Evolutionary conservation across 1,140 invertebrate genomes (phyloP).

Genomic region (Lucilia cuprina): DNA sequence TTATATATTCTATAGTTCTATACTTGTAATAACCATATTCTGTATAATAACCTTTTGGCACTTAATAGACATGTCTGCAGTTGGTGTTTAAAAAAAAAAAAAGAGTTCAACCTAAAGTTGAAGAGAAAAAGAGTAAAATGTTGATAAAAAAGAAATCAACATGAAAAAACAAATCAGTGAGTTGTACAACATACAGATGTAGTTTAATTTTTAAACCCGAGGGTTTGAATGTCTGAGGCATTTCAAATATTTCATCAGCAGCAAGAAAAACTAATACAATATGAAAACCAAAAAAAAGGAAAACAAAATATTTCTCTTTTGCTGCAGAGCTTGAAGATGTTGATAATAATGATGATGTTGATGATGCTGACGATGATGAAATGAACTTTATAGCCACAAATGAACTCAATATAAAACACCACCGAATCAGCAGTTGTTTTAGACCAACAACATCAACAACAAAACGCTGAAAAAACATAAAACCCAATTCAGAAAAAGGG

Average conservation of each 20-base stretch:
- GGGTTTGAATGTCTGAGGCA: constrained; percentile 13
- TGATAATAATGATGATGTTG: too few species aligned
- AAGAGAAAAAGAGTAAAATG: not conserved
- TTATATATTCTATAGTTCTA: not conserved
- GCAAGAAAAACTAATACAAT: not conserved
- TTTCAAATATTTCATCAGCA: constrained; percentile 19
- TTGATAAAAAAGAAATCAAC: too few species aligned
- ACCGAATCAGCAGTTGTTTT: not conserved
- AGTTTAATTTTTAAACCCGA: not conserved
- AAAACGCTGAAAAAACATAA: too few species aligned
- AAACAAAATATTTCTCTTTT: too few species aligned
- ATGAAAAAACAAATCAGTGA: not conserved
- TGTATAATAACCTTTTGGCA: not conserved
- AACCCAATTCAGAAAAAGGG: too few species aligned
- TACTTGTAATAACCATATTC: too few species aligned
- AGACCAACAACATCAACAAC: too few species aligned
- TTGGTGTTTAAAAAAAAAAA: not conserved
- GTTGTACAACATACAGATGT: not conserved
- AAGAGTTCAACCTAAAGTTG: too few species aligned
- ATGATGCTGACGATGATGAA: not conserved
- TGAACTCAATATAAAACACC: not conserved
- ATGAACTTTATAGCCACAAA: not conserved
- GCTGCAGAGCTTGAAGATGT: too few species aligned
- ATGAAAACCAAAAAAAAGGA: not conserved
- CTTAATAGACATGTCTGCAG: not conserved